A percentile compares a stretch with the other conserved stretches of the same genome.
Conservation (phyloP, 1,140 invertebrate species). For the Hestina assimilis region DNA sequence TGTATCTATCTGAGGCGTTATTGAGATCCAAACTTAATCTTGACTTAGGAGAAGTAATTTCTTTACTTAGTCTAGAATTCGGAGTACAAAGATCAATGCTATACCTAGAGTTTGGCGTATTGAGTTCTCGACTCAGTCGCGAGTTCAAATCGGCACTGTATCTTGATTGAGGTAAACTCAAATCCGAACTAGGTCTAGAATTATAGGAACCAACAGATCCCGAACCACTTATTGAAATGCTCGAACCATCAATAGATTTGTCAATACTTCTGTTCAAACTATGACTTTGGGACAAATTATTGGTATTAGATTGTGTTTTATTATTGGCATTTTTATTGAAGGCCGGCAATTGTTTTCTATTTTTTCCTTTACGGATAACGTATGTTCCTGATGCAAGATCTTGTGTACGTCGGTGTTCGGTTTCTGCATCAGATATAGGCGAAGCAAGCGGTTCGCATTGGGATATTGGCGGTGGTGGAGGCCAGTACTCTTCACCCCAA, state of each 20-base stretch:
- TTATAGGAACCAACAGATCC: conserved; percentile 80
- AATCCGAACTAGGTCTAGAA: conserved; percentile 79
- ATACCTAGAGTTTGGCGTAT: conserved; percentile 80
- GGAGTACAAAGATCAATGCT: conserved; percentile 80
- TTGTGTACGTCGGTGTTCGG: conserved; percentile 77
- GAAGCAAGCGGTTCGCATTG: conserved; percentile 83
- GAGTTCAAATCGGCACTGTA: conserved; percentile 80
- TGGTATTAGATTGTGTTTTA: conserved; percentile 64
- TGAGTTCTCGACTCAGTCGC: conserved; percentile 79
- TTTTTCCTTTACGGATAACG: conserved; percentile 83
- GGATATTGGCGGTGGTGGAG: conserved; percentile 80
- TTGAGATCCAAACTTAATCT: conserved; percentile 80
- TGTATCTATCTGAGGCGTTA: conserved; percentile 76
- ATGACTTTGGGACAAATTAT: conserved; percentile 61
- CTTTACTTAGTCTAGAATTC: conserved; percentile 78
- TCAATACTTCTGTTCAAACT: conserved; percentile 71
- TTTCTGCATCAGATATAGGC: conserved; percentile 82
- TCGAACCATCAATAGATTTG: conserved; percentile 74
- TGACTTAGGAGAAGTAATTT: conserved; percentile 80
- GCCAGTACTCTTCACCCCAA: conserved; percentile 81
- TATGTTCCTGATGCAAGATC: conserved; percentile 85
- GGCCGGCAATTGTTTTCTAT: conserved; percentile 74
- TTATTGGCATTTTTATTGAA: conserved; percentile 69
- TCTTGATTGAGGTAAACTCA: conserved; percentile 79
- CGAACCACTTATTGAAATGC: conserved; percentile 75